Base-by-base conservation (phyloP, 1,140 invertebrate genomes). In the Micrasema longulum region DNA sequence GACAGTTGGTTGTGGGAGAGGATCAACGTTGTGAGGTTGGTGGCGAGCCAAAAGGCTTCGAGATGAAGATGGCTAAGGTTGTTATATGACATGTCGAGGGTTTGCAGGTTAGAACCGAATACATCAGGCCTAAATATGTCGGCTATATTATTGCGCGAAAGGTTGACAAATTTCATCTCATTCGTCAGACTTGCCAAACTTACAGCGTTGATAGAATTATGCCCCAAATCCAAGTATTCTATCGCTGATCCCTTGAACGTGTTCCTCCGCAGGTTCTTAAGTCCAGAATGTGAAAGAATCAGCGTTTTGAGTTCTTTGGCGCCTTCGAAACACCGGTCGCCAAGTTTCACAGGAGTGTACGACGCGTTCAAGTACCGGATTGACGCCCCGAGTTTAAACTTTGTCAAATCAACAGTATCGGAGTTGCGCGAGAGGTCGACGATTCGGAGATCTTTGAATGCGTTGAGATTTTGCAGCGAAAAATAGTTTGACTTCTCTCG, bases 381-480 rank as follows among this genome's bases (percentile, higher is more conserved):
- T 16, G 20, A 7, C 20, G 16, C 18, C 5, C 47, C 47, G 47
- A 48, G 14, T 20, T 48, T 48, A 20, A 48, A 48, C 47, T 48
- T 48, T 10, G 47, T 18, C 14, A 48, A 48, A 9, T 48, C 47
- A 48, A 48, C 20, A 1, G 7, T 18, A 11, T 48, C 47, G n/a
- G 16, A 1, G 20, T 48, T 48, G 18, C 16, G 47, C 47, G 47
- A 48, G 16, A 48, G 47, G 47, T 48, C 47, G 47, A 48, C 18
- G 20, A 48, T 48, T 16, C 20, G 2, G 20, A 48, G 47, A 20
- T 18, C 20, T 10, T 22, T 10, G 47, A 48, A 48, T 20, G 47
- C 16, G 20, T 48, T 48, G 0, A 48, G 47, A 48, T 48, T 22
- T 16, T 10, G 16, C 3, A 48, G 20, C 20, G 47, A 48, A 48